Evolutionary conservation across 2,113 vertebrate species (phyloP).

Genomic region (Plotosus lineatus): DNA sequence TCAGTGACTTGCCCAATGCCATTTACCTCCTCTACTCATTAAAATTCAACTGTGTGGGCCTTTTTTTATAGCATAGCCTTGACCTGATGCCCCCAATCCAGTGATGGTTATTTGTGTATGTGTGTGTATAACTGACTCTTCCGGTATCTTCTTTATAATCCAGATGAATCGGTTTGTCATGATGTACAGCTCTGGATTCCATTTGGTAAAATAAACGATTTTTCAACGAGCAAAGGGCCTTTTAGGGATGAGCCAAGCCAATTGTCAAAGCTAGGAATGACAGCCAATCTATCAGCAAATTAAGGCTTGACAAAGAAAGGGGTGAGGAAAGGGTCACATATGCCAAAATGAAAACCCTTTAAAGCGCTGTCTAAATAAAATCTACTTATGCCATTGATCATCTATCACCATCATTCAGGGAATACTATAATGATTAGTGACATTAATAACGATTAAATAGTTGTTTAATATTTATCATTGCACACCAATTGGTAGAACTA

Average conservation of each 20-base stretch:
- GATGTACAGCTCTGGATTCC: conserved; percentile 11
- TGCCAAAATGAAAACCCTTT: conserved; percentile 16
- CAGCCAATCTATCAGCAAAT: conserved; percentile 34
- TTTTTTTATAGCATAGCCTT: background rate
- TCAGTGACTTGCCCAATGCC: conserved; percentile 1
- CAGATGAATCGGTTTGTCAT: conserved; percentile 3
- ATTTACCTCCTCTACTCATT: background rate
- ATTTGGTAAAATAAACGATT: conserved; percentile 29
- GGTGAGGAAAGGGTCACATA: conserved; percentile 14
- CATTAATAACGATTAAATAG: conserved; percentile 40
- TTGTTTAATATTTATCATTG: conserved; percentile 16
- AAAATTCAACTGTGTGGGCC: background rate
- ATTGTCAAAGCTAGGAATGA: conserved; percentile 34
- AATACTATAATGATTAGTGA: conserved; percentile 12
- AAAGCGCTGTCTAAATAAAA: conserved; percentile 9
- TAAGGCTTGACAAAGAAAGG: conserved; percentile 9
- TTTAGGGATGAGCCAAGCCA: conserved; percentile 39
- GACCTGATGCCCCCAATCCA: background rate
- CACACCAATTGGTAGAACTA: background rate
- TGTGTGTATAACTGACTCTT: conserved; percentile 10
- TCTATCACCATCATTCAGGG: conserved; percentile 12
- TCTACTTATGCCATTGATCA: conserved; percentile 26
- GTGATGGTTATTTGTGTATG: conserved; percentile 21
- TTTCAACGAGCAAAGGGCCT: conserved; percentile 26
- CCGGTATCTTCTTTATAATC: conserved; percentile 4